phyloP scores from a whole-genome alignment of 2,888 invertebrate species.

The Drosophila atripex region DNA sequence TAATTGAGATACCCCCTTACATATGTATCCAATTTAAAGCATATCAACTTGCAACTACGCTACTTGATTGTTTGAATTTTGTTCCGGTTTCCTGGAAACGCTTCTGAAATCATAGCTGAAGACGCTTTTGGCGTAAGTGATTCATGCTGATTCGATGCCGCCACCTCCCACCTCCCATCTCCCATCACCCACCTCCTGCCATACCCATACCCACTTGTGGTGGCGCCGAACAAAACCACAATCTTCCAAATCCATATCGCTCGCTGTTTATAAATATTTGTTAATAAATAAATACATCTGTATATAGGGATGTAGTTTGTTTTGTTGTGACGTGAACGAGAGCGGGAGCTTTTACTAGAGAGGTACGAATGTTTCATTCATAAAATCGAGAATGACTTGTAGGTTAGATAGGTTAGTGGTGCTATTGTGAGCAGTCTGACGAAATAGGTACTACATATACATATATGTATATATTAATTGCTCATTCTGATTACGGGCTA shows the following conservation, averaged over 20 bases:
- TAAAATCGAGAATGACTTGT: slow-evolving; percentile 26
- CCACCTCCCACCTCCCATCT: not conserved
- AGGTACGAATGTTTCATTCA: slow-evolving; percentile 60
- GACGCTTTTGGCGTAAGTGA: slow-evolving; percentile 60
- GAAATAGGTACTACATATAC: slow-evolving; percentile 14
- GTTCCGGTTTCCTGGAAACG: slow-evolving; percentile 56
- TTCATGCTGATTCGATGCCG: slow-evolving; percentile 44
- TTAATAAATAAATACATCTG: slow-evolving; percentile 10
- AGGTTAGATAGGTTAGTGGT: not conserved
- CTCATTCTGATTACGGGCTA: slow-evolving; percentile 1
- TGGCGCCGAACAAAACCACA: slow-evolving; percentile 40
- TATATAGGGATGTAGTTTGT: slow-evolving; percentile 11
- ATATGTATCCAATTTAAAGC: slow-evolving; percentile 2
- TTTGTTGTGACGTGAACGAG: slow-evolving; percentile 33
- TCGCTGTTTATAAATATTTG: slow-evolving; percentile 1
- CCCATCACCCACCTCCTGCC: too few species aligned
- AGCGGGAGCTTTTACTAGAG: slow-evolving; percentile 42
- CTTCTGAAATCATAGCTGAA: slow-evolving; percentile 69
- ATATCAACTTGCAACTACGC: slow-evolving; percentile 60
- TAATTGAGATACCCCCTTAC: too few species aligned
- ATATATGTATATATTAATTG: slow-evolving; percentile 17
- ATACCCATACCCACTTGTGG: not conserved
- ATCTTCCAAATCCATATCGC: slow-evolving; percentile 32
- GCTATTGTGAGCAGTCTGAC: slow-evolving; percentile 10
- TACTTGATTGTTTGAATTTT: slow-evolving; percentile 63